phyloP scores from a whole-genome alignment of 2,113 vertebrate genomes.

The Pongo pygmaeus region DNA sequence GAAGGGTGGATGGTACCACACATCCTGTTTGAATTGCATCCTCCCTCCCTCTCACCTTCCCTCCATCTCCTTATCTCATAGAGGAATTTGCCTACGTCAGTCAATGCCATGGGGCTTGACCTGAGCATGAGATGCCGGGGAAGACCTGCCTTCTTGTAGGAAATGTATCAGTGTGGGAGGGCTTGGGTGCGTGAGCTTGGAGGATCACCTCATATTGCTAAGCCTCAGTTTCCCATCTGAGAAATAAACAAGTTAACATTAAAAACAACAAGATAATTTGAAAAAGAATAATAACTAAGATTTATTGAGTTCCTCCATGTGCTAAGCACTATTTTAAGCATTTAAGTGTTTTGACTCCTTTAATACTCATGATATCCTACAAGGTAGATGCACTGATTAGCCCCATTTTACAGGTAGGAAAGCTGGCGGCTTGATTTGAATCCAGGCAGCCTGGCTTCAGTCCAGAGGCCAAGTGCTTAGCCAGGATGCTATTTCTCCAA shows the following conservation, averaged over 20 bases:
- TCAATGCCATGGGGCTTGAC: background rate
- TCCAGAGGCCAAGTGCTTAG: background rate
- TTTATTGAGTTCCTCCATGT: background rate
- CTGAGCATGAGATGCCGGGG: background rate
- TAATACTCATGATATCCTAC: background rate
- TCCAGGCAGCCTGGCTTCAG: background rate
- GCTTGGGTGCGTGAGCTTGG: background rate
- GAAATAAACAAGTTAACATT: background rate
- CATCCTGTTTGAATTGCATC: background rate
- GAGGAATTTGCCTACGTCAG: background rate
- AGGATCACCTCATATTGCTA: background rate
- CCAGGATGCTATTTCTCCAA: background rate
- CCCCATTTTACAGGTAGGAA: background rate
- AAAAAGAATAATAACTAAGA: background rate
- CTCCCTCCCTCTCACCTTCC: background rate
- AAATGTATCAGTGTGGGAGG: background rate
- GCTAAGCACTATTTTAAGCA: background rate
- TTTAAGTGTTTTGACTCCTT: background rate
- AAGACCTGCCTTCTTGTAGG: background rate
- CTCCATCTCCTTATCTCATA: background rate
- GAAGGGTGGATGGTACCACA: background rate
- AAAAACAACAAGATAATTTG: background rate
- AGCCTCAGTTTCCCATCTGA: background rate
- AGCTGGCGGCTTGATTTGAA: background rate
- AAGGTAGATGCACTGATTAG: background rate